Conservation (phyloP, 2,797 vertebrate genomes). For the Oceanodroma leucorhoa region DNA sequence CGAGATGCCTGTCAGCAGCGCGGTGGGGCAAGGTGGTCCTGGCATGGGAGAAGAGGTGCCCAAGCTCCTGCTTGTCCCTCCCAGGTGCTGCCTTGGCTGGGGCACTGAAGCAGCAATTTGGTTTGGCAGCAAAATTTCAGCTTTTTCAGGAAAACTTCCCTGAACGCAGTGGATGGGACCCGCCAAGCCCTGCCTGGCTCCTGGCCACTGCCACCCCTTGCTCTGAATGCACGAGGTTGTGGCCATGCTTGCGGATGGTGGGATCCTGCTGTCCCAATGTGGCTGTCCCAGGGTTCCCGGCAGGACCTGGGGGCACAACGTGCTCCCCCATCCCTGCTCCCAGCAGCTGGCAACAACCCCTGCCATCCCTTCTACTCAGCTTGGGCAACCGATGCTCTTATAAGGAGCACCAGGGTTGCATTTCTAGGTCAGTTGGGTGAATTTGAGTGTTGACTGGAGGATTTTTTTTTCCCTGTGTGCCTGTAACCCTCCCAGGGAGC, state of each 20-base stretch:
- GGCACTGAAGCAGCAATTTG: not conserved
- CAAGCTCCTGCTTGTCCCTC: not conserved
- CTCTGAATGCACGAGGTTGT: rapidly evolving
- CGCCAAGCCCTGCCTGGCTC: rapidly evolving
- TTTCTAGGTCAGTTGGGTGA: not conserved
- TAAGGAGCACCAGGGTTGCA: rapidly evolving
- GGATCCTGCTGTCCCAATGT: not conserved
- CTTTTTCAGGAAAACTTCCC: not conserved
- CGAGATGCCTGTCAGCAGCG: rapidly evolving
- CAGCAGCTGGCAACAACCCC: not conserved
- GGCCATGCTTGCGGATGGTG: rapidly evolving
- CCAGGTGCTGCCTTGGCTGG: rapidly evolving
- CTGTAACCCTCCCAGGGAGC: not conserved
- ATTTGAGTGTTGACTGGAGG: rapidly evolving
- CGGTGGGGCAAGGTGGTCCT: not conserved
- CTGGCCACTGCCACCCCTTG: rapidly evolving
- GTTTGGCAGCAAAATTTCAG: not conserved
- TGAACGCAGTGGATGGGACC: not conserved
- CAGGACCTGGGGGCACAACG: not conserved
- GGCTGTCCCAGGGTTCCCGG: rapidly evolving
- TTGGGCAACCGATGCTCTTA: not conserved
- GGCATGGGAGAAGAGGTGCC: not conserved
- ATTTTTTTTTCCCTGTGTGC: not conserved
- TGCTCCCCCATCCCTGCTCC: not conserved
- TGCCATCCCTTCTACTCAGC: not conserved